A percentile compares a stretch with the other conserved stretches of the same genome.
These are phyloP conservation scores for Dastarcus helophoroides DNA, from an alignment of 2,888 invertebrate species.

Conservation along the genomic window DNA sequence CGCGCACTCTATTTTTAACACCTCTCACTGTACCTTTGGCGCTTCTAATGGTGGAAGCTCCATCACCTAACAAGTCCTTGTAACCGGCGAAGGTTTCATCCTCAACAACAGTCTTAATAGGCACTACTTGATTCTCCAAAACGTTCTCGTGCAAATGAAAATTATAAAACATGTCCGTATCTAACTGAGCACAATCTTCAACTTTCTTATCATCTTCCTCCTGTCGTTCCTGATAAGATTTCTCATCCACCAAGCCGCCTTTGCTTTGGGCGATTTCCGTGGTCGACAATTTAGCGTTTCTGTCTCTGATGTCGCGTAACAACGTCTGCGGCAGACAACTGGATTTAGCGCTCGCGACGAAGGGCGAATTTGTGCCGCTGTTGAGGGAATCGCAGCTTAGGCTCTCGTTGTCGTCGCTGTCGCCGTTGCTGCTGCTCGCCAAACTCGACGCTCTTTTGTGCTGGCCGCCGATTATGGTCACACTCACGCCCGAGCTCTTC, in stretches of 20 bases:
- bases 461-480: slow-evolving; percentile 45
- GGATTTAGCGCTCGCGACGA: not conserved
- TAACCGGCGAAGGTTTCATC: slow-evolving; percentile 68
- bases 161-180: slow-evolving; percentile 65
- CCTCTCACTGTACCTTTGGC: slow-evolving; percentile 88
- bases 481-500: slow-evolving; percentile 44
- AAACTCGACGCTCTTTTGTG: slow-evolving; percentile 34
- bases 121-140: slow-evolving; percentile 37
- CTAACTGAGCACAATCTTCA: slow-evolving; percentile 7
- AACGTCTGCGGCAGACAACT: slow-evolving; percentile 52
- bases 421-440: slow-evolving; percentile 56
- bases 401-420: slow-evolving; percentile 52
- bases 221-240: slow-evolving; percentile 54
- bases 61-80: slow-evolving; percentile 55
- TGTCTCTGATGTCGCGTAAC: slow-evolving; percentile 58
- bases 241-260: slow-evolving; percentile 48
- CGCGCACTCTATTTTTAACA: slow-evolving; percentile 86
- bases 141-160: slow-evolving; percentile 71
- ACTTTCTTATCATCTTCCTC: slow-evolving; percentile 38
- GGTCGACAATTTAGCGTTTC: slow-evolving; percentile 42
- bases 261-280: slow-evolving; percentile 20
- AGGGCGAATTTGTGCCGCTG: slow-evolving; percentile 37
- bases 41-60: slow-evolving; percentile 73
- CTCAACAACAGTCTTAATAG: slow-evolving; percentile 27
- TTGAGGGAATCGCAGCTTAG: slow-evolving; percentile 75